A percentile compares a stretch with the other conserved stretches of the same genome.
Conservation (phyloP, 2,113 vertebrate genomes). For the Pomatostomus ruficeps region DNA sequence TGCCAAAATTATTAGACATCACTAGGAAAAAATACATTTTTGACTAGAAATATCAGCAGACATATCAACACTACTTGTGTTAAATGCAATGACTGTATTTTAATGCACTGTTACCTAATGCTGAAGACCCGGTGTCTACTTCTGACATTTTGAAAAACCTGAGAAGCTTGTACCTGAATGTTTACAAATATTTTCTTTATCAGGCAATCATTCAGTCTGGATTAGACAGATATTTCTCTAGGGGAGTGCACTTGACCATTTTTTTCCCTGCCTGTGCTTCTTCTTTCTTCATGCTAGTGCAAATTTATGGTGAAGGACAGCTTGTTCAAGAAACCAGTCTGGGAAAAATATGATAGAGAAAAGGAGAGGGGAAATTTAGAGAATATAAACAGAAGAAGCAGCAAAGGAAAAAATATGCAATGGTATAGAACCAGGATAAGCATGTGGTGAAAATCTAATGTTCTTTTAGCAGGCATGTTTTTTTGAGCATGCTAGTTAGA, state of each 20-base stretch:
- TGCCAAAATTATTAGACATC: not conserved
- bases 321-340: not conserved
- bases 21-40: not conserved
- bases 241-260: not conserved
- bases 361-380: not conserved
- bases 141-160: not conserved
- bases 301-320: not conserved
- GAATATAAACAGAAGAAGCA: not conserved
- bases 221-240: not conserved
- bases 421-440: not conserved
- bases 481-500: not conserved
- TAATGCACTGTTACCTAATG: not conserved
- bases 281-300: not conserved
- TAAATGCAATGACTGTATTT: not conserved
- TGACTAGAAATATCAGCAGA: not conserved
- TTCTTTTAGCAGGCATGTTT: conserved; percentile 3
- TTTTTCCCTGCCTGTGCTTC: not conserved
- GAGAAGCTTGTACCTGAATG: not conserved
- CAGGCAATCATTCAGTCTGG: not conserved
- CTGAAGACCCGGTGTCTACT: not conserved
- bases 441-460: not conserved
- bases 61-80: not conserved
- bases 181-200: not conserved
- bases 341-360: not conserved
- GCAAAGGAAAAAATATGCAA: not conserved